Conservation (phyloP, 2,888 invertebrate genomes). For the Creontiades dilutus region DNA sequence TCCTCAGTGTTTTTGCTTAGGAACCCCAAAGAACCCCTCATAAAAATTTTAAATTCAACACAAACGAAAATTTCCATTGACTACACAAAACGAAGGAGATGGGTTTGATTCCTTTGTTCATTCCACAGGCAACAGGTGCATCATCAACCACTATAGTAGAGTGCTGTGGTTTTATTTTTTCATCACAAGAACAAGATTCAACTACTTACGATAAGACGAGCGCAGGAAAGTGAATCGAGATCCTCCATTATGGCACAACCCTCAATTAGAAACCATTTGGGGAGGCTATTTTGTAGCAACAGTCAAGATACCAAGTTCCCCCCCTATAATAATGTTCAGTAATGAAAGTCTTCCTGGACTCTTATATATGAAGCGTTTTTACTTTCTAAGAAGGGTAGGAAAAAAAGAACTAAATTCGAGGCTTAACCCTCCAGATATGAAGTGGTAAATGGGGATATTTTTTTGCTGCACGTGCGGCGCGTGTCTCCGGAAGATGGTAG, state of each 20-base stretch:
- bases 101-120: no score
- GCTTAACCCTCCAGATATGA: not conserved
- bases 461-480: not conserved
- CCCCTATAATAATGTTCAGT: not conserved
- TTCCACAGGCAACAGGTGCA: no score
- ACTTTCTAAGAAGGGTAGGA: not conserved
- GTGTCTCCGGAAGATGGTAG: conserved; percentile 21
- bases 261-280: not conserved
- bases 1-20: no score
- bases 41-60: no score
- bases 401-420: not conserved
- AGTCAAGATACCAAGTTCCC: not conserved
- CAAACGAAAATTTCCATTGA: no score
- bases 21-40: no score
- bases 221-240: not conserved
- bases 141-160: no score
- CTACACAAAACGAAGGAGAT: no score
- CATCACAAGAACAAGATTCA: no score
- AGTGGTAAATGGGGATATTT: not conserved
- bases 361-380: not conserved
- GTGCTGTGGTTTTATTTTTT: no score
- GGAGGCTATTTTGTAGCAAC: not conserved
- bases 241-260: not conserved
- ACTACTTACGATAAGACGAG: no score
- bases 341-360: not conserved